These are phyloP conservation scores for Aphis gossypii DNA, from an alignment of 1,140 invertebrate genomes.

Conservation along the genomic window DNA sequence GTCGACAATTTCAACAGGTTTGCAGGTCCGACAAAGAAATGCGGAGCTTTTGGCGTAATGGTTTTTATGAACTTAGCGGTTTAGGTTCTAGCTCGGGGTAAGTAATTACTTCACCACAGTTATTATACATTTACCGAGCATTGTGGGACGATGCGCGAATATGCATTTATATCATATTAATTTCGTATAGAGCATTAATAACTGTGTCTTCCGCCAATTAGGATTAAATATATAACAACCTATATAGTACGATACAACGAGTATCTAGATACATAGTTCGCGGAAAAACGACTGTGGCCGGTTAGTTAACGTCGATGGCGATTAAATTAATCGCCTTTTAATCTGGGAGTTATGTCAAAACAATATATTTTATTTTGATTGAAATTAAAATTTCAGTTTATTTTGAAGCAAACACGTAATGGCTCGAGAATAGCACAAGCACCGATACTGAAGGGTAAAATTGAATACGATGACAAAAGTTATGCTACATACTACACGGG, in stretches of 20 bases:
- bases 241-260: not conserved
- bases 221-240: not conserved
- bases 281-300: not conserved
- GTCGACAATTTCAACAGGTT: not conserved
- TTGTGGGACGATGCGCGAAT: not conserved
- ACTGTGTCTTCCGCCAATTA: not conserved
- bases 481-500: not conserved
- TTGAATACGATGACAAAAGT: not conserved
- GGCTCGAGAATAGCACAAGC: not conserved
- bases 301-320: not conserved
- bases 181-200: slow-evolving; percentile 5
- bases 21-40: not conserved
- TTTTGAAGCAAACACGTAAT: not conserved
- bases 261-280: not conserved
- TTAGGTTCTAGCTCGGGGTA: not conserved
- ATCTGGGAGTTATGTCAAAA: not conserved
- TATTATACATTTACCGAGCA: not conserved
- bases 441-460: not conserved
- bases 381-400: not conserved
- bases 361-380: not conserved
- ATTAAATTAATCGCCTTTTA: not conserved
- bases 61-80: not conserved
- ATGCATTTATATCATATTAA: not conserved
- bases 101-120: not conserved
- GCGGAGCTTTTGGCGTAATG: not conserved